Conservation (phyloP, 2,888 invertebrate species). For the Cheiracanthium punctorium region DNA sequence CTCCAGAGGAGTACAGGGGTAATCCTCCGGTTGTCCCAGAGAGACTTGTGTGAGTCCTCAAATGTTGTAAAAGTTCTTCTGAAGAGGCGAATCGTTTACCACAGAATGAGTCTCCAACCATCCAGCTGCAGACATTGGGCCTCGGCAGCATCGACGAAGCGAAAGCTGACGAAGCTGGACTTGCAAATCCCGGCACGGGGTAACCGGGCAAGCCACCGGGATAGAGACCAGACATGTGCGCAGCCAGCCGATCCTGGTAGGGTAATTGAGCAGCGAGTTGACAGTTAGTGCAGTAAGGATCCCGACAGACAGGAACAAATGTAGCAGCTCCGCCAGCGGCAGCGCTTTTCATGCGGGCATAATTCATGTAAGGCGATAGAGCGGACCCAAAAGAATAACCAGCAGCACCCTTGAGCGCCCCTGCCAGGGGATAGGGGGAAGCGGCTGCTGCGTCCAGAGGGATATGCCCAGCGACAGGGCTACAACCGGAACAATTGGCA, state of each 20-base stretch:
- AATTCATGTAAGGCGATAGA: constrained; percentile 89
- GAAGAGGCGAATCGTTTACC: constrained; percentile 94
- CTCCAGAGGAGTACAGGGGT: constrained; percentile 57
- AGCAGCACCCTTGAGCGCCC: constrained; percentile 48
- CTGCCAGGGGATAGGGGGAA: constrained; percentile 70
- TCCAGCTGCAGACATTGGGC: constrained; percentile 93
- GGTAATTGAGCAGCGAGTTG: constrained; percentile 87
- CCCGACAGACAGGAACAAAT: constrained; percentile 91
- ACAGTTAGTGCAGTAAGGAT: constrained; percentile 97
- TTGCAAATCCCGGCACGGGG: constrained; percentile 68
- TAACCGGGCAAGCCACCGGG: constrained; percentile 73
- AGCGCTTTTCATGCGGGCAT: constrained; percentile 94
- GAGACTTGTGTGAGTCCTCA: constrained; percentile 87
- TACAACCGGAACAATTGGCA: constrained; percentile 72
- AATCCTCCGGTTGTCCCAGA: constrained; percentile 19
- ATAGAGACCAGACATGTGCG: constrained; percentile 76
- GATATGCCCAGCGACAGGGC: constrained; percentile 76
- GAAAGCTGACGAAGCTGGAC: constrained; percentile 72
- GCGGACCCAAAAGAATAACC: constrained; percentile 73
- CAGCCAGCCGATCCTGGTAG: constrained; percentile 84
- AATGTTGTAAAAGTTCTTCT: constrained; percentile 93
- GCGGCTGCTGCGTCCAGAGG: constrained; percentile 75
- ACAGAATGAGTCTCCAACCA: constrained; percentile 91
- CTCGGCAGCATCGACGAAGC: constrained; percentile 73
- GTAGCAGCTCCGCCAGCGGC: constrained; percentile 92